Base-by-base conservation (phyloP, 1,140 invertebrate genomes). In the Drosophila lini region DNA sequence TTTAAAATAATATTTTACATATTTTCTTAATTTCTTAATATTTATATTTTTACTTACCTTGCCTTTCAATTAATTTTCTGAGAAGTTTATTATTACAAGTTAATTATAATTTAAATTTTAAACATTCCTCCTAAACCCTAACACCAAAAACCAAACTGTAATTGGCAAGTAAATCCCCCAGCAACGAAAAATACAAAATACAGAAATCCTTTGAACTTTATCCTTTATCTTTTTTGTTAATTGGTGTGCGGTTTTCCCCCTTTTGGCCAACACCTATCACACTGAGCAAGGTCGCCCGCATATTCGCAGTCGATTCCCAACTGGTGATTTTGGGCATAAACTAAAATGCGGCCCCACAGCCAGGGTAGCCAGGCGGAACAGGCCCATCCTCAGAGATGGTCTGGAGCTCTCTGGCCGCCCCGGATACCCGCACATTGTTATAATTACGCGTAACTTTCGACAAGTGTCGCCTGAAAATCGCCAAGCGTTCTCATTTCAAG, bases 371-470 rank as follows among this genome's bases (percentile, higher is more conserved):
- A 44, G 44, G 42, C 68, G 19, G 28, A 58, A 61, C 25, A 34
- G 38, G 28, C 34, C 50, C 62, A 48, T 38, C 53, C 53, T 56
- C 47, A 40, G 44, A 53, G 32, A 36, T 53, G 50, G 19, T 9
- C 31, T 13, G 11, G 11, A 13, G 31, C n/a, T 32, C 16, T 32
- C 13, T 34, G 32, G 40, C 38, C 38, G 38, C 62, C 56, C 57
- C 41, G 53, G 32, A 48, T 40, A 40, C 75, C 75, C 65, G 56
- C 75, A 70, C 76, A 70, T 67, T 65, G 83, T 88, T 76, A 79
- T 88, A 88, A 88, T 89, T 88, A 88, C 84, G 83, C 84, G 84
- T 64, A 88, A 88, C 80, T 88, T 88, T 86, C 83, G 83, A 89
- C 83, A 86, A 86, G 83, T 86, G 83, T 86, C 80, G 83, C 69